A percentile compares a stretch with the other conserved stretches of the same genome.
Evolutionary conservation across 2,797 vertebrate species (phyloP).

Genomic region (Microcaecilia unicolor): DNA sequence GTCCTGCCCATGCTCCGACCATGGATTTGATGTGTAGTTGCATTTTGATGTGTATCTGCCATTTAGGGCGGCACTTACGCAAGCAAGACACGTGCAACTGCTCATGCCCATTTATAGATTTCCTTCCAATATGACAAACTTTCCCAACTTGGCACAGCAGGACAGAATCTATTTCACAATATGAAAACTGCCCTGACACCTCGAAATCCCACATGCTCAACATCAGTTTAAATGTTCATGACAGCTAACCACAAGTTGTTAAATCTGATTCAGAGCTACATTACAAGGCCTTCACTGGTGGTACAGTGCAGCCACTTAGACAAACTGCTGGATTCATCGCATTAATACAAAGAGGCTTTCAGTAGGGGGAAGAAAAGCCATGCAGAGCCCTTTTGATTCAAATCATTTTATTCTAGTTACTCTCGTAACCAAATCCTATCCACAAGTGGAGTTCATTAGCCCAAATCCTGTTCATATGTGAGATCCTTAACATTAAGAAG

Average conservation of each 20-base stretch:
- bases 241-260: constrained; percentile 83
- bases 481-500: constrained; percentile 47
- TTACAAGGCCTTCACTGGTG: constrained; percentile 53
- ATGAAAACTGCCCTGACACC: constrained; percentile 8
- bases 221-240: constrained; percentile 80
- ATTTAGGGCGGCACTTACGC: too few relatives aligned
- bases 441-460: constrained; percentile 32
- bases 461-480: constrained; percentile 38
- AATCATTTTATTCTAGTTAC: constrained; percentile 43
- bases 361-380: constrained; percentile 27
- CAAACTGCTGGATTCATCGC: constrained; percentile 41
- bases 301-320: constrained; percentile 28
- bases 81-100: too few relatives aligned
- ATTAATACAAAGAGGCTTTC: constrained; percentile 49
- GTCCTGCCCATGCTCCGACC: too few relatives aligned
- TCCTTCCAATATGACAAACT: too few relatives aligned
- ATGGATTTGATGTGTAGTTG: too few relatives aligned
- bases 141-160: neutral
- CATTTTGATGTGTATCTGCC: too few relatives aligned
- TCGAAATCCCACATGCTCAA: constrained; percentile 55
- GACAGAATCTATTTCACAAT: neutral
- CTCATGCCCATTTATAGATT: too few relatives aligned
- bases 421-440: constrained; percentile 44
- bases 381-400: constrained; percentile 24
- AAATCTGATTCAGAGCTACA: constrained; percentile 76